Base-by-base conservation (phyloP, 2,888 invertebrate species). In the Drosophila bunnanda region DNA sequence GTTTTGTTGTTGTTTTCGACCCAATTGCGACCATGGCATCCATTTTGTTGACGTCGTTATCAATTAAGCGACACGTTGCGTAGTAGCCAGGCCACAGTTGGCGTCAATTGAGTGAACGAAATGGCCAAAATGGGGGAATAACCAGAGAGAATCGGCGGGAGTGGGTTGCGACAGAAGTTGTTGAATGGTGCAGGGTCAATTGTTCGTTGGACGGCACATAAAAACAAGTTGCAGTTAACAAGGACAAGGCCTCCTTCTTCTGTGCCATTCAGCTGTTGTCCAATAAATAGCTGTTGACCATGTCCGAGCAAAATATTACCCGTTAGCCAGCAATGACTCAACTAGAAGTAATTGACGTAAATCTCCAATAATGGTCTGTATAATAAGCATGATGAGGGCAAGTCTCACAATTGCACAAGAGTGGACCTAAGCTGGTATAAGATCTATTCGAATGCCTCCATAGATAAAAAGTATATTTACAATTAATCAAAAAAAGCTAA, bases 1-100 rank as follows among this genome's bases (percentile, higher is more conserved):
- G 38, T 59, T 53, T 30, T 53, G 57, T 76, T 53, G 60, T 75
- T 70, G 69, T 72, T 76, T 64, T 79, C 69, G 64, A 38, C 71
- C 67, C 62, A 68, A 67, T 65, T 70, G 59, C 61, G 62, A 53
- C 60, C 83, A 87, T 87, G 82, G 65, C 64, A 60, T 60, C 66
- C 83, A 82, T 87, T 84, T 88, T 69, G 88, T 87, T 87, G 84
- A 84, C 62, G 79, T 84, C 88, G 85, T 82, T 88, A 82, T 85
- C 82, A 88, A 82, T 82, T 82, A 88, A 77, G 75, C 75, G 88
- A 82, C 82, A 84, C 82, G 82, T 82, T 87, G 82, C 77, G 75
- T 77, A 71, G 73, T 67, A 55, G 75, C 54, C 75, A 39, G 55
- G 71, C 67, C 75, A 77, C 82, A 79, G 77, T 82, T 82, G 82